phyloP scores from a whole-genome alignment of 1,140 invertebrate genomes.

The Mizuhopecten yessoensis region DNA sequence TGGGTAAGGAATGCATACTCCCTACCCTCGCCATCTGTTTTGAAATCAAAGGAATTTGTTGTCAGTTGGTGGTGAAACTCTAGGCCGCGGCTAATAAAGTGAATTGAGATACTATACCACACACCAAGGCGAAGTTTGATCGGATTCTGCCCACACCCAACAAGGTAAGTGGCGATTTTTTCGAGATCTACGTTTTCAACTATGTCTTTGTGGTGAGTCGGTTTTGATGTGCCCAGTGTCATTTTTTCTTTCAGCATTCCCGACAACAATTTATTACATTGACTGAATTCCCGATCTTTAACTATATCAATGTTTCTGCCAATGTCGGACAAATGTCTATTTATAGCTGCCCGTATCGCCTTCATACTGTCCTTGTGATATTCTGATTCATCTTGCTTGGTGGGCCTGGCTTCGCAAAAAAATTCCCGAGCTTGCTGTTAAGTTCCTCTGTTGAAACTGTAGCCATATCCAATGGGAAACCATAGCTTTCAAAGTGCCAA shows the following conservation, averaged over 20 bases:
- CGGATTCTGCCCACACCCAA: neutral
- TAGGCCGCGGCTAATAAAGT: conserved; percentile 46
- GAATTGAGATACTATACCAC: conserved; percentile 47
- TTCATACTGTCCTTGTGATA: conserved; percentile 56
- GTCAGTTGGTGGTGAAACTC: conserved; percentile 56
- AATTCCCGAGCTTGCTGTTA: conserved; percentile 36
- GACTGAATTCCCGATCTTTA: conserved; percentile 41
- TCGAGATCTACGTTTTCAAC: conserved; percentile 6
- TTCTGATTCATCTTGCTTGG: neutral
- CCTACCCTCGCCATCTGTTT: conserved; percentile 37
- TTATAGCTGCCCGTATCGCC: conserved; percentile 46
- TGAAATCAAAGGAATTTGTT: conserved; percentile 33
- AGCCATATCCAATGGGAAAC: conserved; percentile 41
- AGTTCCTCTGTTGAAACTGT: conserved; percentile 49
- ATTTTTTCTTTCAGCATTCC: neutral
- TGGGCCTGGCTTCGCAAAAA: conserved; percentile 50
- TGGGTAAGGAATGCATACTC: conserved; percentile 46
- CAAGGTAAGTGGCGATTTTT: conserved; percentile 40
- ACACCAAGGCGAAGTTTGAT: conserved; percentile 46
- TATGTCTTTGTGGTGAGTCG: conserved; percentile 52
- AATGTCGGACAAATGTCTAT: conserved; percentile 46
- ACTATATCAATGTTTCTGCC: conserved; percentile 55
- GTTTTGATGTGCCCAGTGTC: neutral
- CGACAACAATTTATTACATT: conserved; percentile 36
- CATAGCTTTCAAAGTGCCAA: conserved; percentile 45